Percentiles rank a stretch among this genome's conserved stretches.
Evolutionary conservation across 2,797 vertebrate genomes (phyloP).

Genomic region (Argyrosomus regius): DNA sequence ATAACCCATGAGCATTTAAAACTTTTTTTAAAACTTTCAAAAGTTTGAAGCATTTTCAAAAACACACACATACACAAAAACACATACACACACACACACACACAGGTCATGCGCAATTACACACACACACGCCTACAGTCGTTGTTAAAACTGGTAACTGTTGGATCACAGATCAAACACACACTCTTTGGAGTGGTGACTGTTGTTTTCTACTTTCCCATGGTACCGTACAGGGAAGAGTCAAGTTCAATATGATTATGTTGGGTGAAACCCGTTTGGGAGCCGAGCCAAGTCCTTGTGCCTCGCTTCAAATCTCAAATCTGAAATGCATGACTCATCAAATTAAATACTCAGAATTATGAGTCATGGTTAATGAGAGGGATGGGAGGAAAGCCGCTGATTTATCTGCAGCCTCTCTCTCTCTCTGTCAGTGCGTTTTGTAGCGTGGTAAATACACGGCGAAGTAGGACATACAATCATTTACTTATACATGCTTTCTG

Average conservation of each 20-base stretch:
- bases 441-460: neutral
- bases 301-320: slow-evolving; percentile 54
- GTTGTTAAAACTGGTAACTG: slow-evolving; percentile 25
- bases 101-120: neutral
- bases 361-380: slow-evolving; percentile 23
- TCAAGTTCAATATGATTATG: slow-evolving; percentile 62
- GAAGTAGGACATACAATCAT: neutral
- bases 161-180: slow-evolving; percentile 61
- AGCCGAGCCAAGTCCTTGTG: slow-evolving; percentile 55
- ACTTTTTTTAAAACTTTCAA: neutral
- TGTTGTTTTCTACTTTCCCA: slow-evolving; percentile 72
- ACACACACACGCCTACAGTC: slow-evolving; percentile 34
- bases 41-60: too few relatives aligned
- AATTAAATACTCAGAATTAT: slow-evolving; percentile 17
- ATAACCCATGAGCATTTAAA: neutral
- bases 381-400: neutral
- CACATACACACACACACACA: neutral
- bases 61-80: neutral
- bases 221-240: slow-evolving; percentile 55
- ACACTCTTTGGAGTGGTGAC: slow-evolving; percentile 3
- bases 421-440: neutral
- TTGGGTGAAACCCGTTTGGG: slow-evolving; percentile 60
- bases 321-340: slow-evolving; percentile 50
- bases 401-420: slow-evolving; percentile 3
- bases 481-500: neutral